These are phyloP conservation scores for Nemoura dubitans DNA, from an alignment of 2,888 invertebrate genomes.

Conservation along the genomic window DNA sequence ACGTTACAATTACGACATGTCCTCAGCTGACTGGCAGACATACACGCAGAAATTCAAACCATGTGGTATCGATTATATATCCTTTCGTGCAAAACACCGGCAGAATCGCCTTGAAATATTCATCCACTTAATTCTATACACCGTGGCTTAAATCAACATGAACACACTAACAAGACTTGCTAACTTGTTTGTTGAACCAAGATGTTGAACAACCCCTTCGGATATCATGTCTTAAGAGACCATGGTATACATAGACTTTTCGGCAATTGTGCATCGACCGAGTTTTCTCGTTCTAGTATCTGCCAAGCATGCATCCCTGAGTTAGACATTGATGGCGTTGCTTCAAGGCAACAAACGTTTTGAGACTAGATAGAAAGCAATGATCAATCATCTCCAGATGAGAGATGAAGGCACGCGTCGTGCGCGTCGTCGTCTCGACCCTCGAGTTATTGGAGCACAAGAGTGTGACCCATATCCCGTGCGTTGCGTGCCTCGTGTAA, in stretches of 20 bases:
- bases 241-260: not conserved
- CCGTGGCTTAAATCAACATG: not conserved
- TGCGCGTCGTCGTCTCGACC: no score
- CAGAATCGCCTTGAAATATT: not conserved
- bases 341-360: not conserved
- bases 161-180: not conserved
- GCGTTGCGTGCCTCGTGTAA: not conserved
- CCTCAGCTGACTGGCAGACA: not conserved
- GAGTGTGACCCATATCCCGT: not conserved
- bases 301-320: not conserved
- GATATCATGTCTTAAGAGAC: not conserved
- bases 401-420: not conserved
- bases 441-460: not conserved
- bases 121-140: not conserved
- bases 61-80: not conserved
- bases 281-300: not conserved
- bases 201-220: no score
- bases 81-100: not conserved
- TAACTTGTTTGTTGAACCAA: not conserved
- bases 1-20: not conserved
- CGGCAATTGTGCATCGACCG: not conserved
- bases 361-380: not conserved
- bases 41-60: not conserved
- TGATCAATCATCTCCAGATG: conserved; percentile 3
- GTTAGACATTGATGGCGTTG: not conserved